These are phyloP conservation scores for Hyalella azteca DNA, from an alignment of 2,888 invertebrate genomes.

Conservation along the genomic window DNA sequence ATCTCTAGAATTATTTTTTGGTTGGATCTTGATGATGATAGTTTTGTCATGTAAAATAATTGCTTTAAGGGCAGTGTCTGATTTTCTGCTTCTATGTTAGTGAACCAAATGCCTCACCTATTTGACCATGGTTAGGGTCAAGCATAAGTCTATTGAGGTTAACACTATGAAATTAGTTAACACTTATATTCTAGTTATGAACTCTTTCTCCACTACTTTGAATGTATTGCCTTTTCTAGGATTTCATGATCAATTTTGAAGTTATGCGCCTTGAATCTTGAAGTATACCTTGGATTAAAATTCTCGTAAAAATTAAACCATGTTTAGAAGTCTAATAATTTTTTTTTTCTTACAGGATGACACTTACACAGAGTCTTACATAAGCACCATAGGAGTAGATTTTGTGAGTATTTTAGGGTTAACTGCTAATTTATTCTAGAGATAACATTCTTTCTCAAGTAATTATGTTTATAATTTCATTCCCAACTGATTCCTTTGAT, in stretches of 20 bases:
- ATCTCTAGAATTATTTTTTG: too few relatives aligned
- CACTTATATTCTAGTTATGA: not conserved
- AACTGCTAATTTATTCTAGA: too few relatives aligned
- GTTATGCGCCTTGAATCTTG: not conserved
- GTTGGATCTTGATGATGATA: too few relatives aligned
- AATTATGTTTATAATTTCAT: too few relatives aligned
- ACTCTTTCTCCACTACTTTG: not conserved
- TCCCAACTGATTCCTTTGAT: too few relatives aligned
- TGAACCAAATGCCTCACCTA: not conserved
- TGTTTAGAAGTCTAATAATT: conserved; percentile 6
- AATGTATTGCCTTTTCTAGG: not conserved
- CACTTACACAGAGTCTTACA: conserved; percentile 99
- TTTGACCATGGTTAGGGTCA: not conserved
- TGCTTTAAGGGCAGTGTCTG: too few relatives aligned
- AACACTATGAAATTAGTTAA: too few relatives aligned
- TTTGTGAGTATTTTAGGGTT: conserved; percentile 76
- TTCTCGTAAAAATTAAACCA: too few relatives aligned
- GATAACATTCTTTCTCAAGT: too few relatives aligned
- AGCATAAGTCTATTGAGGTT: too few relatives aligned
- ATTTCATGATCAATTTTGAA: not conserved
- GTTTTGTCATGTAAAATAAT: too few relatives aligned
- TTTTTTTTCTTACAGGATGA: conserved; percentile 76
- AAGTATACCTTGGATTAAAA: too few relatives aligned
- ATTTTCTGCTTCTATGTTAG: not conserved
- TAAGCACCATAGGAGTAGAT: conserved; percentile 99